These are phyloP conservation scores for Dastarcus helophoroides DNA, from an alignment of 2,888 invertebrate species.

Conservation along the genomic window DNA sequence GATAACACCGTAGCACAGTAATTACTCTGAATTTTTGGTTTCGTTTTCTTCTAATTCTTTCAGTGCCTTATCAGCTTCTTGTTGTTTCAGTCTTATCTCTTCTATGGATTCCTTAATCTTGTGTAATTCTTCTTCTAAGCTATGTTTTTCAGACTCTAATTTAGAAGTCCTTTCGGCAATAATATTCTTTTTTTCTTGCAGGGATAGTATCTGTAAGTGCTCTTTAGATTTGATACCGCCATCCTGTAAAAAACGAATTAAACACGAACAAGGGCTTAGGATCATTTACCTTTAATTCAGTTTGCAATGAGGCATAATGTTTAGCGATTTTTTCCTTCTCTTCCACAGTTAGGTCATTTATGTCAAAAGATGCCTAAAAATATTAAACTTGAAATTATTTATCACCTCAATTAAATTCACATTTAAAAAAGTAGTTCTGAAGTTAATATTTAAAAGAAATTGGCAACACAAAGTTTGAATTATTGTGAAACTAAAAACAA, in stretches of 20 bases:
- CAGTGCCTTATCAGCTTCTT: conserved; percentile 35
- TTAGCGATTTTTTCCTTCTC: conserved; percentile 54
- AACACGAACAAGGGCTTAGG: too few species aligned
- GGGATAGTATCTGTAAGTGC: conserved; percentile 23
- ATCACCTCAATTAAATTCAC: too few species aligned
- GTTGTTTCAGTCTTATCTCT: conserved; percentile 27
- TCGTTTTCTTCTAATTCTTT: conserved; percentile 38
- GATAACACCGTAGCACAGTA: too few species aligned
- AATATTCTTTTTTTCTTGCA: conserved; percentile 29
- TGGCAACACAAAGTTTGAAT: too few species aligned
- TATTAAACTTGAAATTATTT: too few species aligned
- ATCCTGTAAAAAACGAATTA: conserved; percentile 33
- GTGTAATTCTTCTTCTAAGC: conserved; percentile 34
- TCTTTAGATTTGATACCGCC: conserved; percentile 28
- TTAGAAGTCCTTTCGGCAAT: conserved; percentile 37
- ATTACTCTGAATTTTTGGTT: conserved; percentile 43
- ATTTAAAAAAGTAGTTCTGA: conserved; percentile 19
- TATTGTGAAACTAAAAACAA: too few species aligned
- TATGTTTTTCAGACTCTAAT: conserved; percentile 40
- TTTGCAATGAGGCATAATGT: conserved; percentile 62
- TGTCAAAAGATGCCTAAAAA: too few species aligned
- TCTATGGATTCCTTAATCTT: conserved; percentile 19
- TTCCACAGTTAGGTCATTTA: conserved; percentile 45
- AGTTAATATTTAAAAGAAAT: too few species aligned
- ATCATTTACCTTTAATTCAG: conserved; percentile 58